phyloP scores from a whole-genome alignment of 2,113 vertebrate genomes.

The Elaphurus davidianus region DNA sequence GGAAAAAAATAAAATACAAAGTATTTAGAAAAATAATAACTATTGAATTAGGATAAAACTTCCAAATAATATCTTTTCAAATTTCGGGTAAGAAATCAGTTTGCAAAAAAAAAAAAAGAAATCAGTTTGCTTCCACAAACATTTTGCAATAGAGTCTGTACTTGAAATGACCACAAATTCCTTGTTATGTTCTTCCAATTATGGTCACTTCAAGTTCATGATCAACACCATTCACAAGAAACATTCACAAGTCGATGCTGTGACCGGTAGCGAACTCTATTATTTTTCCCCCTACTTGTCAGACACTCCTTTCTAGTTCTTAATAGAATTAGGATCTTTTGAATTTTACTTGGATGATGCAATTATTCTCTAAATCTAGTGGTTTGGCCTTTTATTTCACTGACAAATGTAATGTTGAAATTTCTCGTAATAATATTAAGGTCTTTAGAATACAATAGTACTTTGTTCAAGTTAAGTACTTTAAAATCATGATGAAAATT shows the following conservation, averaged over 20 bases:
- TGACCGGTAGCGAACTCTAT: not conserved
- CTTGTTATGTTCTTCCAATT: not conserved
- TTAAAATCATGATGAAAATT: not conserved
- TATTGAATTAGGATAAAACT: not conserved
- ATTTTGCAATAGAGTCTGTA: not conserved
- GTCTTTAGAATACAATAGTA: not conserved
- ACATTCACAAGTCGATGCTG: not conserved
- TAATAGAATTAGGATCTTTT: constrained; percentile 6
- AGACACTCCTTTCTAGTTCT: not conserved
- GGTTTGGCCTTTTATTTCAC: not conserved
- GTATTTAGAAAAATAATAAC: constrained; percentile 3
- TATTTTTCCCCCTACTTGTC: not conserved
- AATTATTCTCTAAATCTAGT: not conserved
- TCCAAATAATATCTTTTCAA: not conserved
- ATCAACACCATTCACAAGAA: not conserved
- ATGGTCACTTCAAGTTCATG: not conserved
- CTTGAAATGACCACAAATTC: not conserved
- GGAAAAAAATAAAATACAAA: constrained; percentile 3
- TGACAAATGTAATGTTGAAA: not conserved
- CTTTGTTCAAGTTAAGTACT: not conserved
- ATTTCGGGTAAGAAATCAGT: not conserved
- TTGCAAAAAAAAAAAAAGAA: not conserved
- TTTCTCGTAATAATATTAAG: not conserved
- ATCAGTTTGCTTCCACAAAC: not conserved
- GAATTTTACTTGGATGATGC: not conserved